Base-by-base conservation (phyloP, 2,113 vertebrate species). In the Paramisgurnus dabryanus region DNA sequence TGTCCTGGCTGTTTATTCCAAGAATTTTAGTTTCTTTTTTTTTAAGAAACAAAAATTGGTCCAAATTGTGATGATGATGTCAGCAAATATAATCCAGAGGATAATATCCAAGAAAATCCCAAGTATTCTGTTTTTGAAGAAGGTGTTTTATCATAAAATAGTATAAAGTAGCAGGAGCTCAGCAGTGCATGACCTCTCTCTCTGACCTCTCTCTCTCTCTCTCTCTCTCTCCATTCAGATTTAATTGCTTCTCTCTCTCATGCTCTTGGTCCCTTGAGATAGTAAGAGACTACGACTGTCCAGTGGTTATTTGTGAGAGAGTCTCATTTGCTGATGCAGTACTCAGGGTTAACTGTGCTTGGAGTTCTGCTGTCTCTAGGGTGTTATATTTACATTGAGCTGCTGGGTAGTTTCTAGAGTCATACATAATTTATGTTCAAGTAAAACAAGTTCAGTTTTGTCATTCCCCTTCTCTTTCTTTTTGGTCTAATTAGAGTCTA, bases 251-350 rank as follows among this genome's bases (percentile, higher is more conserved):
- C 13, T 22, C 49, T 22, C 27, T 34, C 50, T 53, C 12, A 53
- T 53, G 50, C 50, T 53, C 6, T 6, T 34, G 18, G 13, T 70
- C 55, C 65, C 57, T 13, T 69, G 65, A 70, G 79, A 64, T 13
- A 55, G 53, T 45, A 53, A 57, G 40, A 45, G 67, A 81, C 40
- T 22, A 27, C 18, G 65, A 39, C 39, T 78, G 67, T 72, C 41
- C 69, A 41, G 50, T 78, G 79, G 40, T 61, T 74, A 47, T 79
- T 76, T 70, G 50, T 66, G 76, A 79, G 72, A 67, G 27, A 45
- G 41, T 55, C 27, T 67, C 70, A 70, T 78, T 34, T 85, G 76
- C 71, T 79, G 71, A 79, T 34, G 34, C 66, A 71, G 77, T 64
- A 67, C 72, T 76, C 39, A 27, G 60, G 17, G 39, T 80, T 53